Evolutionary conservation across 2,113 vertebrate species (phyloP), one percentile per base, ranked within the genome.

Genomic region (Butorides virescens): DNA sequence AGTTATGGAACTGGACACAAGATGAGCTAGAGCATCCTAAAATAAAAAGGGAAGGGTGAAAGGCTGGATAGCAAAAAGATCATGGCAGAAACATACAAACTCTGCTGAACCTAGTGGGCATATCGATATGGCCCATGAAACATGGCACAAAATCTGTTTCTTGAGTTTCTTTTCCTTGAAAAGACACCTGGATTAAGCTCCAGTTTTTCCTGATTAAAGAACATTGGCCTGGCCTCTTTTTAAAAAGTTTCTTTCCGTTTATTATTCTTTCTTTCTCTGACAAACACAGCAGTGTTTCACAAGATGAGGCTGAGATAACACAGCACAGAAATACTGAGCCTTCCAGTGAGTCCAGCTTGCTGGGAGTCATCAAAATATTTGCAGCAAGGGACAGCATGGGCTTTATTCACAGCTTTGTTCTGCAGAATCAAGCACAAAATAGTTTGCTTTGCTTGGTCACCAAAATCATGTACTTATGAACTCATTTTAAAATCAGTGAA

Each of bases 91-190:
- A 58, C 12, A 25, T 21, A 50, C 4, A 8, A 82, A 34, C 7
- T 29, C 23, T 32, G 11, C 3, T 42, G 26, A 70, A 56, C 3
- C 4, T 76, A 25, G 18, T 1, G 3, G 9, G 2, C 9, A n/a
- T 39, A 59, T 10, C 18, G 12, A 8, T 68, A 55, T 15, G 17
- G 22, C 7, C 10, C 16, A 29, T 29, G 30, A 73, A 72, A 53
- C 0, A 2, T 10, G 9, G 3, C 21, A 37, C 5, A 78, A 88
- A 73, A 47, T 3, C 32, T 62, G 6, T 29, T 79, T 53, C 26
- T 27, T 49, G 8, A 3, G 19, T 56, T 7, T 61, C 4, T 49
- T 2, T 5, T 25, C 17, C 5, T 39, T 68, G n/a, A 32, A 59
- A 88, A 20, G 6, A 66, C 6, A 80, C 1, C 2, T 49, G 21